These are phyloP conservation scores for Pollachius pollachius DNA, from an alignment of 2,113 vertebrate genomes.

Conservation along the genomic window DNA sequence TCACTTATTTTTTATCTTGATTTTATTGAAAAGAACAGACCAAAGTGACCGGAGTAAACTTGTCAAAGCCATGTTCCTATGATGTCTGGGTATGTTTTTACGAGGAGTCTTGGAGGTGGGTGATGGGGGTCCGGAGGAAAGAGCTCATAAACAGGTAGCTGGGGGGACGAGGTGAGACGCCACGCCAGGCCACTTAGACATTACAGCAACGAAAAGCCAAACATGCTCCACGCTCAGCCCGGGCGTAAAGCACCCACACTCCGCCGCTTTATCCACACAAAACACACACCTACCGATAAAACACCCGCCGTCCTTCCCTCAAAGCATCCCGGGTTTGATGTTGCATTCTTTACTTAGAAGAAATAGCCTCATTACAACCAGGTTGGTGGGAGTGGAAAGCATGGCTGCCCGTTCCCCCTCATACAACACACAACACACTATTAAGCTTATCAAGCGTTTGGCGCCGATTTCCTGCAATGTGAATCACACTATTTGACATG, in stretches of 20 bases:
- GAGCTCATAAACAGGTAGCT: conserved; percentile 82
- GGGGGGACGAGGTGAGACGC: conserved; percentile 76
- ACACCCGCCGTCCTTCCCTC: conserved; percentile 44
- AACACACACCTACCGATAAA: conserved; percentile 34
- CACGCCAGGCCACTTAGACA: conserved; percentile 74
- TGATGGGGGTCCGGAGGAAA: conserved; percentile 83
- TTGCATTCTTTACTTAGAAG: conserved; percentile 58
- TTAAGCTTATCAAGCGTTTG: conserved; percentile 78
- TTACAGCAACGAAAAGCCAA: conserved; percentile 23
- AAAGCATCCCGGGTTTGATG: conserved; percentile 57
- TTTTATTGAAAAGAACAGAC: conserved; percentile 85
- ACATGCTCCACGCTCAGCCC: conserved; percentile 30
- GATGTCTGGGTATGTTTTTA: conserved; percentile 83
- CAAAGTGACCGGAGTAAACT: conserved; percentile 66
- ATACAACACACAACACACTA: not conserved
- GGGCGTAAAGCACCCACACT: conserved; percentile 34
- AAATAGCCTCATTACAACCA: conserved; percentile 62
- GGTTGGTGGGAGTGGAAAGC: conserved; percentile 78
- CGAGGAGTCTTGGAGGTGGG: conserved; percentile 88
- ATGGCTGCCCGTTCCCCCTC: conserved; percentile 72
- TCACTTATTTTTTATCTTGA: conserved; percentile 93
- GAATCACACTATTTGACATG: conserved; percentile 27
- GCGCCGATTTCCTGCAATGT: conserved; percentile 60
- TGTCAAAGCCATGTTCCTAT: conserved; percentile 73
- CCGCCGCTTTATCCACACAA: conserved; percentile 35